Base-by-base conservation (phyloP, 1,140 invertebrate species). In the Oedothorax gibbosus region DNA sequence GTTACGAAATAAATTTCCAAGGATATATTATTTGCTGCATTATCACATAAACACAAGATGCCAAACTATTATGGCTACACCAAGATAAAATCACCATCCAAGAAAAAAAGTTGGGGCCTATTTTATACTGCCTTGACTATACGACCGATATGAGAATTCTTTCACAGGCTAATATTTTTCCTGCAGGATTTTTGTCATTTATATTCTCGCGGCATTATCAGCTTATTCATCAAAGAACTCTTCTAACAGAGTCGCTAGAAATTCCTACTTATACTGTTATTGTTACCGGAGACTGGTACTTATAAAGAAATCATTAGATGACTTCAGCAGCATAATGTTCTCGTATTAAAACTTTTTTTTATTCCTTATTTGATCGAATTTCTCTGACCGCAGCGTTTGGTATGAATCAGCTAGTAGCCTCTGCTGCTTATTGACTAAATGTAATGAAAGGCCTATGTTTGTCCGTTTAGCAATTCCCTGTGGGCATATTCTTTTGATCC, bases 231-330 rank as follows among this genome's bases (percentile, higher is more conserved):
- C 69, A 71, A 71, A 54, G 50, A 71, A 71, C 50, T 71, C 69
- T 20, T 71, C 69, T 18, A 53, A 71, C 54, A 35, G 50, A 71
- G 20, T 71, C 69, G 15, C 69, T 53, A 71, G n/a, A 35, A 71
- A 71, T 71, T 53, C 69, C 54, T 51, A 51, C 54, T 49, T 71
- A 51, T 71, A 53, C 54, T 71, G 69, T 71, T 71, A 71, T 71
- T 71, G 69, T 71, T 71, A 71, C 51, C 69, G 50, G 69, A 49
- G 50, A 71, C 69, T 54, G 50, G 50, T 49, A 18, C 69, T 71
- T 51, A 71, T 71, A 71, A 71, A 71, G 69, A 71, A 71, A 71
- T 71, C 69, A 71, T 71, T 71, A 71, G 51, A 71, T 71, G 69
- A 71, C 69, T 71, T 71, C 50, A 18, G 69, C 54, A 71, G 69